Conservation (phyloP, 2,113 vertebrate species). For the Pampusana beccarii region DNA sequence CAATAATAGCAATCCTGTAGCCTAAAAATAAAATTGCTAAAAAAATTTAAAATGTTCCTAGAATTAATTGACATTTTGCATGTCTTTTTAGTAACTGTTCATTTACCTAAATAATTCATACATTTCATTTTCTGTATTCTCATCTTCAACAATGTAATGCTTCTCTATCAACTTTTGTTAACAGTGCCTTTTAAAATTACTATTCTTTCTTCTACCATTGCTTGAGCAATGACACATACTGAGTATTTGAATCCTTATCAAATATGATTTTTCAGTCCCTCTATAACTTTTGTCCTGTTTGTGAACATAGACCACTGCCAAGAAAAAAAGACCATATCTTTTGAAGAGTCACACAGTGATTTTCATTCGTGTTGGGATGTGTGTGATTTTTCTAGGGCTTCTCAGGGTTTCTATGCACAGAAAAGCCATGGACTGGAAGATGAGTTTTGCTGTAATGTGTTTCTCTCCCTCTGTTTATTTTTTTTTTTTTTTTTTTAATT, state of each 20-base stretch:
- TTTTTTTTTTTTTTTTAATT: too few species aligned
- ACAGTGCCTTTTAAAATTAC: not conserved
- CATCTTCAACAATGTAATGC: not conserved
- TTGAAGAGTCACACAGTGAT: not conserved
- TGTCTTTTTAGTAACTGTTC: not conserved
- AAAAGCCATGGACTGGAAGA: not conserved
- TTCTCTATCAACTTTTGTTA: not conserved
- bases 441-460: not conserved
- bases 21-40: not conserved
- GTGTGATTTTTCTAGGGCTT: not conserved
- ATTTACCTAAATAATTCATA: slow-evolving; percentile 7
- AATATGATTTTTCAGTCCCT: not conserved
- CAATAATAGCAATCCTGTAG: not conserved
- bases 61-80: not conserved
- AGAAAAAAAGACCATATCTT: not conserved
- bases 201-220: not conserved
- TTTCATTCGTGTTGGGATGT: not conserved
- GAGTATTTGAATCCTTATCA: not conserved
- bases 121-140: not conserved
- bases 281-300: not conserved
- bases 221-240: not conserved
- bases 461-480: not conserved
- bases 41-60: not conserved
- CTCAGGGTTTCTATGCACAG: not conserved
- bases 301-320: not conserved